Evolutionary conservation across 2,888 invertebrate species (phyloP).

Genomic region (Bruchidius siliquastri): DNA sequence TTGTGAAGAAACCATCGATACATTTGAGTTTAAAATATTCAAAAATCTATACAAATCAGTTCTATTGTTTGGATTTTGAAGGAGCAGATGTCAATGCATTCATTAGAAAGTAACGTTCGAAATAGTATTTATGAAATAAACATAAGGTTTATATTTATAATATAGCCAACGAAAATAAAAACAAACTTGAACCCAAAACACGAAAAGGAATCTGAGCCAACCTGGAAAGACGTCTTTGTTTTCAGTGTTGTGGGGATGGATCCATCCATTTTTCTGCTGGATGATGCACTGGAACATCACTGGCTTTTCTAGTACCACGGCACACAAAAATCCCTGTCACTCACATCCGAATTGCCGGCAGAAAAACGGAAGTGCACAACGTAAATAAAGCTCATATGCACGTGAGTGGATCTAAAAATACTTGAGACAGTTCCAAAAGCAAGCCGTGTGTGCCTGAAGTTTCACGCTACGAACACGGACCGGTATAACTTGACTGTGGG

Average conservation of each 20-base stretch:
- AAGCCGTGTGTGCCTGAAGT: background rate
- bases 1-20: background rate
- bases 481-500: background rate
- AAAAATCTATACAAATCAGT: background rate
- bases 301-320: background rate
- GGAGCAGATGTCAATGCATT: background rate
- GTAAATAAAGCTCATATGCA: conserved; percentile 29
- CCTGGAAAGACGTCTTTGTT: conserved; percentile 72
- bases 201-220: conserved; percentile 32
- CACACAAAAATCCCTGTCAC: background rate
- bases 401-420: conserved; percentile 29
- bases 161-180: background rate
- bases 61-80: background rate
- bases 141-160: background rate
- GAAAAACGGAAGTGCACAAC: conserved; percentile 30
- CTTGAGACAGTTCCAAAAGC: background rate
- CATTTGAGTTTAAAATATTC: background rate
- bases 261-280: conserved; percentile 74
- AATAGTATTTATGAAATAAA: background rate
- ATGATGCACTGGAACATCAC: conserved; percentile 79
- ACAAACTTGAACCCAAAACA: background rate
- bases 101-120: background rate
- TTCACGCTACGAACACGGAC: background rate
- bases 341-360: background rate
- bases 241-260: conserved; percentile 65